Conservation (phyloP, 2,113 vertebrate species). For the Chamaea fasciata region DNA sequence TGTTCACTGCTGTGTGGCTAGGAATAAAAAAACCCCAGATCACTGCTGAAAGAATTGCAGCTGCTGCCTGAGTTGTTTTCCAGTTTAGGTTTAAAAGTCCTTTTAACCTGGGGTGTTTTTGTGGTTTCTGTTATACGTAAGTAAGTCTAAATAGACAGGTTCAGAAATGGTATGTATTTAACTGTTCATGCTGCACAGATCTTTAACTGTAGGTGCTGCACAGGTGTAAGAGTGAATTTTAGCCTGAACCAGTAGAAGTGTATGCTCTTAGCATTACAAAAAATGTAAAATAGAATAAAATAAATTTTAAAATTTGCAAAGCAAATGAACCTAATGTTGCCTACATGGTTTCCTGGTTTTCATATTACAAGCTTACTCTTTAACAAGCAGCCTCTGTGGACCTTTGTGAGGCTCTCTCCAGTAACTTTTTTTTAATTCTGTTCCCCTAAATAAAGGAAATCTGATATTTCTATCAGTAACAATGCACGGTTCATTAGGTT, state of each 20-base stretch:
- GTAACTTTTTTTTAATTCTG: background rate
- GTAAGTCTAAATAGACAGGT: background rate
- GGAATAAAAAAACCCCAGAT: background rate
- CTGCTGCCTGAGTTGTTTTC: background rate
- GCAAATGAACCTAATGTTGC: background rate
- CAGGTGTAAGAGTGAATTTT: background rate
- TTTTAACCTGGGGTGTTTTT: background rate
- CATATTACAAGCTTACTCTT: background rate
- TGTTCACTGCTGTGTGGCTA: background rate
- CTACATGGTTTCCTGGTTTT: background rate
- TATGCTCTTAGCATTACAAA: background rate
- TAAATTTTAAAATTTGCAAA: background rate
- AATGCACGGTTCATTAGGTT: background rate
- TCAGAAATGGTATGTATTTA: background rate
- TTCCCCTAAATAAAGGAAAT: background rate
- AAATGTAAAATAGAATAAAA: background rate
- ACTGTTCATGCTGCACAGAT: background rate
- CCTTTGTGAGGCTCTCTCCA: background rate
- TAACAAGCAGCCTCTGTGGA: background rate
- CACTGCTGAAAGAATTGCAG: background rate
- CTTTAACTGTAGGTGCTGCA: background rate
- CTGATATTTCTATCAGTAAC: background rate
- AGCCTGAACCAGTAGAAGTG: background rate
- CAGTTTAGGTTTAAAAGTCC: background rate
- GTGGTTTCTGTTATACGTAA: background rate